Percentiles rank a stretch among this genome's conserved stretches.
These are phyloP conservation scores for Eupeodes latifasciatus DNA, from an alignment of 2,888 invertebrate genomes.

Conservation along the genomic window DNA sequence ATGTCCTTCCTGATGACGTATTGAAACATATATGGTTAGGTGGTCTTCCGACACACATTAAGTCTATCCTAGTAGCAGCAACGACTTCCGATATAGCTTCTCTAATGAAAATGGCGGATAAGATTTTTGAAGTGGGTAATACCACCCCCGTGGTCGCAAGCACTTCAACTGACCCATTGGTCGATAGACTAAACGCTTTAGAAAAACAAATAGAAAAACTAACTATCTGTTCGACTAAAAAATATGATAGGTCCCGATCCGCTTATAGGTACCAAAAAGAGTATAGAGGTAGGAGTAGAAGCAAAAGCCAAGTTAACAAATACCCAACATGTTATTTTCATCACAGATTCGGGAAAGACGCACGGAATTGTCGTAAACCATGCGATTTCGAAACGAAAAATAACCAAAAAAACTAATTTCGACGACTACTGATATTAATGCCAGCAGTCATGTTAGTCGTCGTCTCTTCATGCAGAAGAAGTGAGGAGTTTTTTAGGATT, in stretches of 20 bases:
- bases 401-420: too few relatives aligned
- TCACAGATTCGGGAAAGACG: too few relatives aligned
- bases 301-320: not conserved
- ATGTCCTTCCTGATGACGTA: not conserved
- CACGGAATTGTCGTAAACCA: too few relatives aligned
- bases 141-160: not conserved
- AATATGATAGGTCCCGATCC: not conserved
- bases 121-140: constrained; percentile 2
- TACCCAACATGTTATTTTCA: too few relatives aligned
- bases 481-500: too few relatives aligned
- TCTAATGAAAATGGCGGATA: not conserved
- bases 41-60: not conserved
- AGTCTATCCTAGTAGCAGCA: constrained; percentile 1
- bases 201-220: not conserved
- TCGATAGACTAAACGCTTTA: not conserved
- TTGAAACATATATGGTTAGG: not conserved
- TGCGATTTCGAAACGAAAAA: too few relatives aligned
- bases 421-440: too few relatives aligned
- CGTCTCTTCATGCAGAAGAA: too few relatives aligned
- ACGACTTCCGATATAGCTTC: not conserved
- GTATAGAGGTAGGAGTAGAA: not conserved
- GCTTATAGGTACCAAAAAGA: not conserved
- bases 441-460: too few relatives aligned
- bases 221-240: not conserved
- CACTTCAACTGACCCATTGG: not conserved